Evolutionary conservation across 2,113 vertebrate genomes (phyloP).

Genomic region (Pteronura brasiliensis): DNA sequence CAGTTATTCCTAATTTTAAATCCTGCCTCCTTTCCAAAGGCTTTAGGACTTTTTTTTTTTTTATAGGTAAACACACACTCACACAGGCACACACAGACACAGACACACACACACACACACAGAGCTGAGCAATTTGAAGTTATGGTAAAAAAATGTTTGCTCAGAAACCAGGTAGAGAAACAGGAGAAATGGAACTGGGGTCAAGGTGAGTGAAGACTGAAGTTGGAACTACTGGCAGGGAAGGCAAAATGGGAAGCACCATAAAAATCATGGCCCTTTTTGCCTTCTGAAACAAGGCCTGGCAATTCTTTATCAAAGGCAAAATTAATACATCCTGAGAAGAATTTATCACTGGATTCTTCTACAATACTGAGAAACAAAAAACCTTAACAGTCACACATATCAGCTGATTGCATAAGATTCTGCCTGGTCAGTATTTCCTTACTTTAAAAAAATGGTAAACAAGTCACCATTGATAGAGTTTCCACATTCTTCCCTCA

Average conservation of each 20-base stretch:
- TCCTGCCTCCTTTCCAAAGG: too few relatives aligned
- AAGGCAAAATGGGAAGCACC: neutral
- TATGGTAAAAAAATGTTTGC: neutral
- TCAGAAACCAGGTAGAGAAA: neutral
- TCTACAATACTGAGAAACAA: neutral
- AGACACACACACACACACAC: neutral
- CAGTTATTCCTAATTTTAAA: too few relatives aligned
- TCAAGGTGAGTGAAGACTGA: neutral
- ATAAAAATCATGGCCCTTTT: neutral
- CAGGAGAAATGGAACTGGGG: neutral
- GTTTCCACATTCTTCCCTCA: too few relatives aligned
- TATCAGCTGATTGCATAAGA: neutral
- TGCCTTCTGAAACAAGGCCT: neutral
- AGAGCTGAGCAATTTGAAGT: neutral
- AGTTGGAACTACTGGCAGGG: neutral
- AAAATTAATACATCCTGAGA: neutral
- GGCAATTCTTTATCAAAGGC: neutral
- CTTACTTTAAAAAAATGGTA: neutral
- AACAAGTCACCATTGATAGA: too few relatives aligned
- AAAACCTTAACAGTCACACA: neutral
- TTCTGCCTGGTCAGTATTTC: neutral
- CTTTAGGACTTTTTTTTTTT: neutral
- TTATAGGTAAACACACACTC: neutral
- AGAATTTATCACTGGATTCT: neutral
- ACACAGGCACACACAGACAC: neutral